Evolutionary conservation across 2,797 vertebrate genomes (phyloP).

Genomic region (Spinus olivaceus): DNA sequence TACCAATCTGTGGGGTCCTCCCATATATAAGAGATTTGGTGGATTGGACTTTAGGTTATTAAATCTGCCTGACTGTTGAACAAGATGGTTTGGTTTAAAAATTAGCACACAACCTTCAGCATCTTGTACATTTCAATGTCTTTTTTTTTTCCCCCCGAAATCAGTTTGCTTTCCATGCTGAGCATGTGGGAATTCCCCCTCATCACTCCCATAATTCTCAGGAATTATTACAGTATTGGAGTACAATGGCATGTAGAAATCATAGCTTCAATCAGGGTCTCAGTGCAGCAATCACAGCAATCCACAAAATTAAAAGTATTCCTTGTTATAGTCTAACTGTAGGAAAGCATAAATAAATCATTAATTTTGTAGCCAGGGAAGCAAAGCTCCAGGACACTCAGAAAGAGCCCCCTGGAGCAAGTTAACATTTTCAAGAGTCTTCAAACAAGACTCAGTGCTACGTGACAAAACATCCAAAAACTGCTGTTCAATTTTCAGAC

Average conservation of each 20-base stretch:
- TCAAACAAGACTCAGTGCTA: neutral
- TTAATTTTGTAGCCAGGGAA: neutral
- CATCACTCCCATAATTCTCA: neutral
- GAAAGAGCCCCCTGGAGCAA: neutral
- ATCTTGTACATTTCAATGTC: neutral
- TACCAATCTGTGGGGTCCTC: neutral
- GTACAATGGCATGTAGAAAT: neutral
- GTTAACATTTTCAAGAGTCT: neutral
- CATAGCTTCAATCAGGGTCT: neutral
- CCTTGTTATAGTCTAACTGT: neutral
- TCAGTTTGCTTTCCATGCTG: neutral
- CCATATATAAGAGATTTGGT: neutral
- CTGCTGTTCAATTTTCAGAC: neutral
- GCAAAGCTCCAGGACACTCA: neutral
- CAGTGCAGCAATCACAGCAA: neutral
- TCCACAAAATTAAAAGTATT: neutral
- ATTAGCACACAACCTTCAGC: neutral
- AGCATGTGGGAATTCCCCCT: neutral
- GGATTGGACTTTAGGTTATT: neutral
- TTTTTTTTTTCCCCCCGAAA: rapidly evolving
- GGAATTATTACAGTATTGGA: neutral
- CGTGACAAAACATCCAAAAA: neutral
- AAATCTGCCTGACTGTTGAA: neutral
- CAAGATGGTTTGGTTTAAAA: neutral
- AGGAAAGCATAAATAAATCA: neutral